These are phyloP conservation scores for Tupaia tana DNA, from an alignment of 2,113 vertebrate genomes.

Conservation along the genomic window DNA sequence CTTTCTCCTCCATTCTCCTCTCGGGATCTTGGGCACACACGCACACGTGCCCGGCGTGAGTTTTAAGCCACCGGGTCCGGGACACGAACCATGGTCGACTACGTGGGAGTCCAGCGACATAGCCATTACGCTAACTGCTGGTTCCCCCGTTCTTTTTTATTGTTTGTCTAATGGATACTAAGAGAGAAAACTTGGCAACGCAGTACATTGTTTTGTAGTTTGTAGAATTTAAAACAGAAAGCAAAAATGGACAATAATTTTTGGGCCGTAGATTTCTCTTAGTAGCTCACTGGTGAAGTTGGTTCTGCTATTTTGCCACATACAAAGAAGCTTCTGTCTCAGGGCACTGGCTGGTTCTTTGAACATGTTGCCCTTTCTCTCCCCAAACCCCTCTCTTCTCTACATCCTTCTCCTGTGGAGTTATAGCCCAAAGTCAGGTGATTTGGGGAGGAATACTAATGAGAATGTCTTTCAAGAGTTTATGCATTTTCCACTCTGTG, in stretches of 20 bases:
- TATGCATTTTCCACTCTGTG: conserved; percentile 78
- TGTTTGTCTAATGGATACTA: neutral
- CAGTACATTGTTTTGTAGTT: conserved; percentile 15
- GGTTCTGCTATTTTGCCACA: conserved; percentile 67
- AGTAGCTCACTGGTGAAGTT: conserved; percentile 74
- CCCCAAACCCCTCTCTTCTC: neutral
- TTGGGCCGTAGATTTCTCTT: conserved; percentile 64
- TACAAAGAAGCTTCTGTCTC: conserved; percentile 80
- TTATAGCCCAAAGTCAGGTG: conserved; percentile 73
- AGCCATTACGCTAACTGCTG: too few species aligned
- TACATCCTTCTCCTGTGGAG: conserved; percentile 75
- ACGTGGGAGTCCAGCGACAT: too few species aligned
- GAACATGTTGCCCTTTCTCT: conserved; percentile 70
- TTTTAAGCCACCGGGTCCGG: too few species aligned
- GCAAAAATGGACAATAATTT: conserved; percentile 58
- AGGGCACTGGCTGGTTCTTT: conserved; percentile 69
- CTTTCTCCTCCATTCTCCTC: too few species aligned
- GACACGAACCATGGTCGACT: too few species aligned
- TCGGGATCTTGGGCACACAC: too few species aligned
- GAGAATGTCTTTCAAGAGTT: conserved; percentile 80
- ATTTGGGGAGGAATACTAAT: conserved; percentile 83
- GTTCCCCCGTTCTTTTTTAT: conserved; percentile 14
- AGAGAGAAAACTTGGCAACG: neutral
- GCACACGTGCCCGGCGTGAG: too few species aligned
- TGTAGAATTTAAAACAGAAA: conserved; percentile 73